Evolutionary conservation across 37 sponge, comb jelly and placozoan species (phyloP).

Genomic region (Ephydatia muelleri): DNA sequence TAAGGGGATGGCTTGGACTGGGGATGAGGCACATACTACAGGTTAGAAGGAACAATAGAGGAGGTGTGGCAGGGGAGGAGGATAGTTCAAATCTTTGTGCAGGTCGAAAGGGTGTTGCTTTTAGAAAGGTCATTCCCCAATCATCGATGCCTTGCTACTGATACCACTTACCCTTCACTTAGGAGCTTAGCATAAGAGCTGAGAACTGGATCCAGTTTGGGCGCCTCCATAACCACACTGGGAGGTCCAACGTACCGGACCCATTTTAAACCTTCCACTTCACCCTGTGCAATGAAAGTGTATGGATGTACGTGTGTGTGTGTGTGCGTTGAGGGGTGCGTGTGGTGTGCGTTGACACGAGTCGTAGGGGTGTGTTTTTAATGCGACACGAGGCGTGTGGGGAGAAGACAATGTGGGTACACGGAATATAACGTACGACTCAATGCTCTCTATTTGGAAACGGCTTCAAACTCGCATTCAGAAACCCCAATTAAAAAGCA

Average conservation of each 20-base stretch:
- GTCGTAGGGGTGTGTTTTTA: background rate
- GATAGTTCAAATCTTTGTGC: no score
- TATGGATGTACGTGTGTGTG: background rate
- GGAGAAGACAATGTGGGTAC: no score
- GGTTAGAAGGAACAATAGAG: background rate
- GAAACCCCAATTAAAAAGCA: background rate
- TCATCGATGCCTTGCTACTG: no score
- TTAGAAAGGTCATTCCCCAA: background rate
- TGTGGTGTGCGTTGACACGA: background rate
- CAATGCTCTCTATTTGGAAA: background rate
- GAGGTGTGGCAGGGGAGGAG: no score
- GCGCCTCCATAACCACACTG: conserved; percentile 50
- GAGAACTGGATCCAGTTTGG: conserved; percentile 70
- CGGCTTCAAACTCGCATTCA: background rate
- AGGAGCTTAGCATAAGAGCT: conserved; percentile 71
- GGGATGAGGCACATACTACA: background rate
- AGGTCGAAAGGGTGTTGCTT: no score
- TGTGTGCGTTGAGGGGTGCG: background rate
- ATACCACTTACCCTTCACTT: conserved; percentile 52
- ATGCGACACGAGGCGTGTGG: background rate
- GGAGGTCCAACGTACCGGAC: conserved; percentile 54
- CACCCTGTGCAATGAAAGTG: conserved; percentile 37
- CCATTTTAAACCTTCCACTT: conserved; percentile 76
- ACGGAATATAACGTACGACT: no score
- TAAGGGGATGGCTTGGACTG: no score